Percentiles rank a stretch among this genome's conserved stretches.
These are phyloP conservation scores for Ephestia elutella DNA, from an alignment of 1,140 invertebrate genomes.

Conservation along the genomic window DNA sequence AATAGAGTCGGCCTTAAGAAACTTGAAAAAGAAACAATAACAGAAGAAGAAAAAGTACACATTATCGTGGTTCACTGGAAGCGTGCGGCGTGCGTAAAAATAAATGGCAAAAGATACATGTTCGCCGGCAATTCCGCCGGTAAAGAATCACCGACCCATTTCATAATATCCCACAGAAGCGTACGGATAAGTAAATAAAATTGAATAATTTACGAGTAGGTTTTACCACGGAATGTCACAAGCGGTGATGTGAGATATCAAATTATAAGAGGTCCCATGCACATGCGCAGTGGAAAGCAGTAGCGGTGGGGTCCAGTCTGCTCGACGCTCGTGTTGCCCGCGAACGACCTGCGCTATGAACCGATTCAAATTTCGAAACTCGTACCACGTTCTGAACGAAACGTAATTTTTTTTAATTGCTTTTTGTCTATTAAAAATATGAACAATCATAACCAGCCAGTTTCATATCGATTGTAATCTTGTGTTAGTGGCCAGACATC, in stretches of 20 bases:
- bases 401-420: constrained; percentile 12
- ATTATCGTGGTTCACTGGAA: not conserved
- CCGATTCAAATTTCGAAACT: constrained; percentile 38
- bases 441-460: constrained; percentile 2
- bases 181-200: constrained; percentile 54
- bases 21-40: not conserved
- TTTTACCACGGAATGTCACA: constrained; percentile 60
- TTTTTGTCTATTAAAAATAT: constrained; percentile 14
- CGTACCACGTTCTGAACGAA: constrained; percentile 23
- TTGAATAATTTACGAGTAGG: constrained; percentile 63
- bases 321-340: constrained; percentile 39
- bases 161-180: constrained; percentile 29
- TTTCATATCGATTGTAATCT: constrained; percentile 4
- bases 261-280: constrained; percentile 61
- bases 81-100: not conserved
- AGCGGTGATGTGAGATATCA: constrained; percentile 67
- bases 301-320: constrained; percentile 52
- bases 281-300: constrained; percentile 45
- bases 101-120: not conserved
- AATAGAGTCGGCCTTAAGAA: not conserved
- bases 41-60: not conserved
- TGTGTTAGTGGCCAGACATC: constrained; percentile 7
- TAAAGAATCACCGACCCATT: constrained; percentile 20
- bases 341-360: constrained; percentile 49
- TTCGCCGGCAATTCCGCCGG: constrained; percentile 9